Evolutionary conservation across 2,113 vertebrate genomes (phyloP).

Genomic region (Micromys minutus): DNA sequence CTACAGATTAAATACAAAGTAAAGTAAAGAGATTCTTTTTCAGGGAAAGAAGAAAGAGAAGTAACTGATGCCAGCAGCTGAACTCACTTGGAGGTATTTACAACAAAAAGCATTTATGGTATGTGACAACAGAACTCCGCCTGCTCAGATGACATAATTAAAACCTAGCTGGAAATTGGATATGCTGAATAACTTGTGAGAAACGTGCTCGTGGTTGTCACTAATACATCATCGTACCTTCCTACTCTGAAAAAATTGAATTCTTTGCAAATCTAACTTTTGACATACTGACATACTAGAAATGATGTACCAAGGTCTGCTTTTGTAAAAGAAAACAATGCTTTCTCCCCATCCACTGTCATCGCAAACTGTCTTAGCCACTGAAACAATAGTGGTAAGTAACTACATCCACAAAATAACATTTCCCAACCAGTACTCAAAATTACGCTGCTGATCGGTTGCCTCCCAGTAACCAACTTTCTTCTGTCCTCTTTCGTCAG

Average conservation of each 20-base stretch:
- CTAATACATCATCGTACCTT: neutral
- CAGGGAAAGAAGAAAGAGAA: constrained; percentile 33
- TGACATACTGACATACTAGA: constrained; percentile 26
- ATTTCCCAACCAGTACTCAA: constrained; percentile 53
- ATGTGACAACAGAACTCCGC: neutral
- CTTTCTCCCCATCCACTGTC: constrained; percentile 38
- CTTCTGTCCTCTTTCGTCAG: constrained; percentile 28
- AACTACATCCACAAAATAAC: constrained; percentile 66
- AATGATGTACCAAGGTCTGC: neutral
- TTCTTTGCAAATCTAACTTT: constrained; percentile 37
- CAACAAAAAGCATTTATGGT: constrained; percentile 55
- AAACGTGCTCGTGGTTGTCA: neutral
- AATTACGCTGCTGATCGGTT: constrained; percentile 17
- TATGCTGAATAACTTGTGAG: constrained; percentile 56
- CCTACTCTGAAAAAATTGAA: constrained; percentile 19
- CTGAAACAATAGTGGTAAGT: constrained; percentile 61
- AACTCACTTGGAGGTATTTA: constrained; percentile 34
- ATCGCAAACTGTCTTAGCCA: constrained; percentile 2
- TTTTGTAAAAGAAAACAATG: constrained; percentile 53
- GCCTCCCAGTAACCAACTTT: constrained; percentile 69
- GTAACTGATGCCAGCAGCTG: constrained; percentile 44
- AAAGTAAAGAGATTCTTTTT: neutral
- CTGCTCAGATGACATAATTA: constrained; percentile 27
- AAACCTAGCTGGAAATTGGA: constrained; percentile 62
- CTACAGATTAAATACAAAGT: neutral